Evolutionary conservation across 2,797 vertebrate genomes (phyloP).

Genomic region (Rhincodon typus): DNA sequence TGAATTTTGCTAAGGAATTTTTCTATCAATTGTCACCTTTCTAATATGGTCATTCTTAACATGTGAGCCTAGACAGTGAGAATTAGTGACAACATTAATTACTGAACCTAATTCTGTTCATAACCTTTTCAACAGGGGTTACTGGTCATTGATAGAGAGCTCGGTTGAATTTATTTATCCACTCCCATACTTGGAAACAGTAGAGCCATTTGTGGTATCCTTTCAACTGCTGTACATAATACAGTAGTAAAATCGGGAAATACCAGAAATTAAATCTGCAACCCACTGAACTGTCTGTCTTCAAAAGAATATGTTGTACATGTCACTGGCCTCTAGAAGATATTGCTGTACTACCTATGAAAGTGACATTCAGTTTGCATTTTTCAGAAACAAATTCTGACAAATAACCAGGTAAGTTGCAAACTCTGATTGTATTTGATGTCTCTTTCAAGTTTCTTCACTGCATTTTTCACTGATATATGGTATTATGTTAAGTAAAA

Average conservation of each 20-base stretch:
- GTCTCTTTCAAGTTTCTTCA: background rate
- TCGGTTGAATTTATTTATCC: background rate
- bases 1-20: background rate
- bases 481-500: background rate
- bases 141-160: background rate
- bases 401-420: background rate
- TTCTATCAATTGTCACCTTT: background rate
- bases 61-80: background rate
- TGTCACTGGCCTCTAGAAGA: background rate
- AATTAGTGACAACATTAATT: background rate
- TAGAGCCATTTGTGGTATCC: background rate
- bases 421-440: background rate
- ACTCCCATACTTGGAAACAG: background rate
- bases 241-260: background rate
- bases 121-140: background rate
- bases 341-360: background rate
- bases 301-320: background rate
- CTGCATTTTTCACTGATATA: background rate
- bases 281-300: background rate
- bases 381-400: background rate
- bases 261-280: background rate
- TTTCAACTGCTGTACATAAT: background rate
- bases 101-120: conserved; percentile 3
- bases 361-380: background rate
- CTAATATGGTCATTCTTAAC: background rate